Percentiles rank a stretch among this genome's conserved stretches.
Conservation (phyloP, 1,140 invertebrate species). For the Drosophila busckii region DNA sequence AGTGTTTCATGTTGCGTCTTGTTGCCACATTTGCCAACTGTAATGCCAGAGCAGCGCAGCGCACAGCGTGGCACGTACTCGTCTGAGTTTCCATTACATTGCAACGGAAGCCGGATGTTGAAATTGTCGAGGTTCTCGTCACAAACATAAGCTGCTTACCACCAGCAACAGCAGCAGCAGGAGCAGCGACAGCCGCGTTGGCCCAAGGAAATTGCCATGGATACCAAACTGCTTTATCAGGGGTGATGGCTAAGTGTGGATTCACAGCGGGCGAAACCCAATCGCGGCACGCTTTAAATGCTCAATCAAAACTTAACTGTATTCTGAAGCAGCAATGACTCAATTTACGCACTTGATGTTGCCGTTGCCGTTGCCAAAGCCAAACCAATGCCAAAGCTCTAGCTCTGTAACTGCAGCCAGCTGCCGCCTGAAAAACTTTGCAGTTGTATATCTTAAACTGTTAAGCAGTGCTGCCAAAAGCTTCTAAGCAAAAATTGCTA, state of each 20-base stretch:
- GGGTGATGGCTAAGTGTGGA: conserved; percentile 15
- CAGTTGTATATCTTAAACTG: too few species aligned
- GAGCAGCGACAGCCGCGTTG: conserved; percentile 1
- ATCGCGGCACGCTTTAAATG: conserved; percentile 52
- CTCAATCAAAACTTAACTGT: conserved; percentile 60
- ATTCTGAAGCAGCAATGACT: conserved; percentile 32
- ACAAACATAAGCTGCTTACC: conserved; percentile 52
- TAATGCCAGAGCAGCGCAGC: conserved; percentile 48
- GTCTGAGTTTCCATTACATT: conserved; percentile 64
- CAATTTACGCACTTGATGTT: conserved; percentile 51
- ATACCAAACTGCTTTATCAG: conserved; percentile 23
- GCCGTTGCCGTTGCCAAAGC: too few species aligned
- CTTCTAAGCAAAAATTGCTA: too few species aligned
- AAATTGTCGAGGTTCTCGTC: conserved; percentile 60
- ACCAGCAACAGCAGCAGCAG: neutral
- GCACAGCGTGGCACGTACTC: conserved; percentile 42
- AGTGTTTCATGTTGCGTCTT: conserved; percentile 12
- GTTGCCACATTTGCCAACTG: conserved; percentile 37
- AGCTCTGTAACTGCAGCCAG: neutral
- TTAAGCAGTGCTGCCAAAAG: too few species aligned
- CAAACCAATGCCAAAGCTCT: neutral
- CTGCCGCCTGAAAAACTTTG: conserved; percentile 13
- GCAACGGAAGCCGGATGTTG: conserved; percentile 66
- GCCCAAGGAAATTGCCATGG: conserved; percentile 46
- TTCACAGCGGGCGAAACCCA: conserved; percentile 37